Evolutionary conservation across 2,888 invertebrate genomes (phyloP), one percentile per base, ranked within the genome.

Genomic region (Trichacis sp.): DNA sequence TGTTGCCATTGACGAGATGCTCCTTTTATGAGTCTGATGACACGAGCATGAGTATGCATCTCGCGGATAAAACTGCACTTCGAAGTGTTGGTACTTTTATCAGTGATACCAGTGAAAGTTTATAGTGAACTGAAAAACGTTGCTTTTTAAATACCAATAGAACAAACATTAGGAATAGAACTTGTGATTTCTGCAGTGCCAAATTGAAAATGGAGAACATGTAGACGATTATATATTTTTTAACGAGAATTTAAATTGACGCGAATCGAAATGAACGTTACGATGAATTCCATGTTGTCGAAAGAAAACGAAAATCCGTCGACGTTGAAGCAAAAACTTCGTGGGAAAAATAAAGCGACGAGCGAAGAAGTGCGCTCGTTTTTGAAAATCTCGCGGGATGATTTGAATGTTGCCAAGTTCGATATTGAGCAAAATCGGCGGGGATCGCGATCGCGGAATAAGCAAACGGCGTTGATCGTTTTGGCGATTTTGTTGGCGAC

Each of bases 341-440:
- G 52, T 1, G 57, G 46, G 9, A 56, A 57, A 14, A 60, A 8
- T 8, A 24, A 54, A 8, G 14, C 20, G 4, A 18, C 54, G n/a
- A 33, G 54, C 15, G 80, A 83, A 17, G 82, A 82, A 45, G 66
- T 73, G 0, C 72, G 79, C 4, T 77, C 82, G 1, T 83, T 83
- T 54, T 61, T 83, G 2, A 76, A 75, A 57, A 76, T 82, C 63
- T 82, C 83, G 3, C 76, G 82, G 0, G 83, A 82, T 52, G 83
- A 82, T 63, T 58, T 83, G 36, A 81, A 74, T 54, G 77, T 83
- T 20, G 80, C 80, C 6, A 74, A 78, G 8, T 76, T 78, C 1
- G 81, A 83, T 18, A 57, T 82, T 1, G 83, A 83, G 42, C 79
- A 77, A 49, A 79, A 79, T 1, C 78, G 80, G 5, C 40, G 40